A percentile compares a stretch with the other conserved stretches of the same genome.
Conservation (phyloP, 2,888 invertebrate genomes). For the Lepidocyrtoides sp. region DNA sequence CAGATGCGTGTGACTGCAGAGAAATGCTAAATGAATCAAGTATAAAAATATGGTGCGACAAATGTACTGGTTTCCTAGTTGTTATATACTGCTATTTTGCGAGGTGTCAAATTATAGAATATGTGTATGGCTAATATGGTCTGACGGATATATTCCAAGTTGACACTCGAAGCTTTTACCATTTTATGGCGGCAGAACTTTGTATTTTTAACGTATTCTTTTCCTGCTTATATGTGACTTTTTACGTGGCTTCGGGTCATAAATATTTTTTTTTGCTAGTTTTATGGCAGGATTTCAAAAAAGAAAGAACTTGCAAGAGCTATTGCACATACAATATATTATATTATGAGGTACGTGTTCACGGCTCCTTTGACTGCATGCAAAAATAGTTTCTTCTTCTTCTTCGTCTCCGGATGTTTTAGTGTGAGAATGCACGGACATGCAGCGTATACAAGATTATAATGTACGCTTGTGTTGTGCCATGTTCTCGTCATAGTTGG, state of each 20-base stretch:
- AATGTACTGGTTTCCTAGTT: constrained; percentile 57
- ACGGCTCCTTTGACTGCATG: neutral
- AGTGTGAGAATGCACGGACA: neutral
- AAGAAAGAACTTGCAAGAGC: constrained; percentile 33
- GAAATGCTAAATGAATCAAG: constrained; percentile 49
- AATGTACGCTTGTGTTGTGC: constrained; percentile 13
- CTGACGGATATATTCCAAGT: constrained; percentile 60
- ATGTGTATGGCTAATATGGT: constrained; percentile 31
- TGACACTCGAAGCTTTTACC: constrained; percentile 58
- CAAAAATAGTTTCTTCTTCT: neutral
- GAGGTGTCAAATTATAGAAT: constrained; percentile 30
- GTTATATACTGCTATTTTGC: constrained; percentile 4
- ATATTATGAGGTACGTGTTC: constrained; percentile 3
- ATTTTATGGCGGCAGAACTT: constrained; percentile 48
- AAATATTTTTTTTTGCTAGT: constrained; percentile 69
- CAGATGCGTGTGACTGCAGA: constrained; percentile 64
- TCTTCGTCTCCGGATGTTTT: neutral
- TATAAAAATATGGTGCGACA: neutral
- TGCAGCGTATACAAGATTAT: neutral
- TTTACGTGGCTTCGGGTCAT: constrained; percentile 55
- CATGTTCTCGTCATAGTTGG: constrained; percentile 44
- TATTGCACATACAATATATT: constrained; percentile 41
- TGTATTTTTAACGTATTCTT: constrained; percentile 57
- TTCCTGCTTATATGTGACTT: constrained; percentile 51
- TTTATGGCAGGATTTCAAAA: constrained; percentile 72